Evolutionary conservation across 2,113 vertebrate genomes (phyloP).

Genomic region (Hirundichthys speculiger): DNA sequence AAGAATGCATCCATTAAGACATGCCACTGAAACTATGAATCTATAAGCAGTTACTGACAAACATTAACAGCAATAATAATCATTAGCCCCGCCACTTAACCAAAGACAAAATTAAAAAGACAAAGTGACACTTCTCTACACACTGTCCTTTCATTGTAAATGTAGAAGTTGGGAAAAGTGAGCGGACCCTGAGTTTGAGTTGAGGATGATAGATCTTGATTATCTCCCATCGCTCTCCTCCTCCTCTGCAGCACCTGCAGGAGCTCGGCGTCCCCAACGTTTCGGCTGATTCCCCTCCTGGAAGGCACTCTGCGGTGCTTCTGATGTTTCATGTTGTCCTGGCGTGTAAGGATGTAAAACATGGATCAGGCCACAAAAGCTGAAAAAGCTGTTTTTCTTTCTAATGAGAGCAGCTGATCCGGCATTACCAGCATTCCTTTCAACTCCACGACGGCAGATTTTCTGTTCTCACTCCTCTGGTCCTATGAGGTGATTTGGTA

Average conservation of each 20-base stretch:
- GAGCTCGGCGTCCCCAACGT: constrained; percentile 75
- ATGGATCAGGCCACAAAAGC: neutral
- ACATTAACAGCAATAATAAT: too few species aligned
- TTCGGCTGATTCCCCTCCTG: constrained; percentile 55
- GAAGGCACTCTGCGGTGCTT: constrained; percentile 41
- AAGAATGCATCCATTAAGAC: too few species aligned
- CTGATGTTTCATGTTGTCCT: constrained; percentile 59
- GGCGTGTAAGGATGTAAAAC: neutral
- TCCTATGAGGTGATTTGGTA: constrained; percentile 58
- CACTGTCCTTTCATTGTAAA: too few species aligned
- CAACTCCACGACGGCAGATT: constrained; percentile 79
- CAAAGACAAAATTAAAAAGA: too few species aligned
- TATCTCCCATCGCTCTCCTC: constrained; percentile 75
- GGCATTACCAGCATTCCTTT: constrained; percentile 81
- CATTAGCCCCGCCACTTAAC: too few species aligned
- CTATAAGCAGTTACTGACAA: too few species aligned
- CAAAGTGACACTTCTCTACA: too few species aligned
- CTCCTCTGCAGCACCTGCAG: constrained; percentile 80
- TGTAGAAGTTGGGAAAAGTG: too few species aligned
- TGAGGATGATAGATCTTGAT: constrained; percentile 5
- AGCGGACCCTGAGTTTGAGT: constrained; percentile 50
- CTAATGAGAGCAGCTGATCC: neutral
- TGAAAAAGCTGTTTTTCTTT: neutral
- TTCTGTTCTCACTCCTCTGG: constrained; percentile 71
- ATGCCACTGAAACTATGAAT: too few species aligned